A percentile compares a stretch with the other conserved stretches of the same genome.
Conservation (phyloP, 2,113 vertebrate genomes). For the Thinocorus orbignyianus region DNA sequence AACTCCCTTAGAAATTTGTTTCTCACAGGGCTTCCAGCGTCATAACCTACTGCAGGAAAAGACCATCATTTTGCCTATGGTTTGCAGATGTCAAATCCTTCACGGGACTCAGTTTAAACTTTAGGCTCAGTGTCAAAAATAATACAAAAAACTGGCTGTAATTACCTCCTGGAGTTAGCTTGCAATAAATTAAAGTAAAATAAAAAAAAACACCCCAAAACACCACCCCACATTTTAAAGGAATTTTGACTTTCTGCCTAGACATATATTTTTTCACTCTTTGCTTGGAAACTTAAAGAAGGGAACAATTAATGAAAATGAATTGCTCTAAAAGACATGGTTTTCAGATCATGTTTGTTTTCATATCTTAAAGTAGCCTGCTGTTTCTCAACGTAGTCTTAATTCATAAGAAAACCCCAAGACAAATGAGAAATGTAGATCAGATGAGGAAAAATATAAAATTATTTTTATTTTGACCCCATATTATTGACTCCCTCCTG, state of each 20-base stretch:
- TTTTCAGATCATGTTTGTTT: slow-evolving; percentile 48
- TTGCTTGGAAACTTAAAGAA: slow-evolving; percentile 55
- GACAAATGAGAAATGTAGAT: not conserved
- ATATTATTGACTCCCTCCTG: not conserved
- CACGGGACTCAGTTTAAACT: slow-evolving; percentile 1
- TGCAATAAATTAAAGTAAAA: slow-evolving; percentile 47
- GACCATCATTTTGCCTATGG: not conserved
- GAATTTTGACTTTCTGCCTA: slow-evolving; percentile 59
- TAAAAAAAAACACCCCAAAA: not conserved
- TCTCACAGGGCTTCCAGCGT: not conserved
- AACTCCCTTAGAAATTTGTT: slow-evolving; percentile 16
- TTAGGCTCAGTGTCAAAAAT: slow-evolving; percentile 58
- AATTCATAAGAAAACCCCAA: not conserved
- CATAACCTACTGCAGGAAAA: slow-evolving; percentile 40
- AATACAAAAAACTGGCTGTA: slow-evolving; percentile 27
- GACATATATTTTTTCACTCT: slow-evolving; percentile 57
- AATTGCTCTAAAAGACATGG: slow-evolving; percentile 22
- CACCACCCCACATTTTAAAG: slow-evolving; percentile 13
- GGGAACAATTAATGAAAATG: slow-evolving; percentile 55
- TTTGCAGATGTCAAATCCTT: slow-evolving; percentile 46
- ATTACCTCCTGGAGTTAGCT: slow-evolving; percentile 33
- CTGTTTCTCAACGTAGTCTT: slow-evolving; percentile 3
- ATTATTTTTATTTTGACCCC: not conserved
- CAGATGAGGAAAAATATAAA: not conserved
- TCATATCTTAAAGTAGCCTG: not conserved